Evolutionary conservation across 2,888 invertebrate genomes (phyloP).

Genomic region (Pedicia rivosa): DNA sequence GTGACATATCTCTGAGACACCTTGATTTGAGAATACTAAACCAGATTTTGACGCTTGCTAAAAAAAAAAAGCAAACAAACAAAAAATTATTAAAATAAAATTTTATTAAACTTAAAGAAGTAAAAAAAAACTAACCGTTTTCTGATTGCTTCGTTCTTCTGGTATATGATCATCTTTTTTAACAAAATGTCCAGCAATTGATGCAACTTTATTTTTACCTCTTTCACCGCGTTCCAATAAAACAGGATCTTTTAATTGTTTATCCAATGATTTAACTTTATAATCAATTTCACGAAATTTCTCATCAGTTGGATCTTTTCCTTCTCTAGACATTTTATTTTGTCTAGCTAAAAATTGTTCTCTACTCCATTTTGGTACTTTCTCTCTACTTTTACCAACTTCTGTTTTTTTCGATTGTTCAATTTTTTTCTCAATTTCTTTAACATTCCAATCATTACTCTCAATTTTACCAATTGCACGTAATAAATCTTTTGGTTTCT

Average conservation of each 20-base stretch:
- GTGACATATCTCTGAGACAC: conserved; percentile 61
- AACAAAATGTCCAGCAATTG: conserved; percentile 64
- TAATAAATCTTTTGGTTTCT: conserved; percentile 73
- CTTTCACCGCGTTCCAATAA: conserved; percentile 43
- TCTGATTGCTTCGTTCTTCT: conserved; percentile 25
- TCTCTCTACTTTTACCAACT: conserved; percentile 39
- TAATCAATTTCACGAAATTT: conserved; percentile 59
- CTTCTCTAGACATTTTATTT: conserved; percentile 49
- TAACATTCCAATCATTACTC: conserved; percentile 80
- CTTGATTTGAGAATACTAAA: conserved; percentile 43
- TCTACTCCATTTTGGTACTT: conserved; percentile 83
- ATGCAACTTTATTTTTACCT: conserved; percentile 64
- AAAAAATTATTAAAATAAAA: conserved; percentile 9
- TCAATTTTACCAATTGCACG: conserved; percentile 81
- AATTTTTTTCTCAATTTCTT: conserved; percentile 80
- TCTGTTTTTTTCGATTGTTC: conserved; percentile 35
- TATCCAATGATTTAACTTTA: conserved; percentile 51
- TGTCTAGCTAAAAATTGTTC: conserved; percentile 56
- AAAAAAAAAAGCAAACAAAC: too few relatives aligned
- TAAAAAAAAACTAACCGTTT: conserved; percentile 35
- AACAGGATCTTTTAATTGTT: conserved; percentile 62
- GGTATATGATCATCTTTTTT: conserved; percentile 27
- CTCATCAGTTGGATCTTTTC: conserved; percentile 37
- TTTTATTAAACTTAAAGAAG: neutral
- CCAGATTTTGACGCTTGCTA: conserved; percentile 42